These are phyloP conservation scores for Acanthosoma haemorrhoidale DNA, from an alignment of 2,888 invertebrate genomes.

Conservation along the genomic window DNA sequence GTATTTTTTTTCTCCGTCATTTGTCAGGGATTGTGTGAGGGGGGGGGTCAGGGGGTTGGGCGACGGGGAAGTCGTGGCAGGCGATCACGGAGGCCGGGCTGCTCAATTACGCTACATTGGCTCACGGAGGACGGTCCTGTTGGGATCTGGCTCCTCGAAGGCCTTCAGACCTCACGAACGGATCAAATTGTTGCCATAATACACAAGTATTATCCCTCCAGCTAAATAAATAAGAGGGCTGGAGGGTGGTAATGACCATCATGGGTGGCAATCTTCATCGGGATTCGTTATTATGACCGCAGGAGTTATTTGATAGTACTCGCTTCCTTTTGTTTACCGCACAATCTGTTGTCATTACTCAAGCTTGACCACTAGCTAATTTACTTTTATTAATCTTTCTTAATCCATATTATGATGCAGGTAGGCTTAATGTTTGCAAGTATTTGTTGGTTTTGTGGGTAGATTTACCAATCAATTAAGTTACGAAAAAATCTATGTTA, in stretches of 20 bases:
- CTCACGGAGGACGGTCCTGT: not conserved
- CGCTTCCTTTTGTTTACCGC: slow-evolving; percentile 9
- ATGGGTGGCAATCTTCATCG: not conserved
- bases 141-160: not conserved
- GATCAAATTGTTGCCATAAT: slow-evolving; percentile 5
- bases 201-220: not conserved
- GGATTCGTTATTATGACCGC: not conserved
- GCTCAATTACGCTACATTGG: not conserved
- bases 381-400: not conserved
- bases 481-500: no score
- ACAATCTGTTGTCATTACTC: not conserved
- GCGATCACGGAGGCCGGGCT: not conserved
- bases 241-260: slow-evolving; percentile 8
- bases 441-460: no score
- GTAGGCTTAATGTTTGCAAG: no score
- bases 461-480: no score
- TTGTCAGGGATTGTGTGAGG: no score
- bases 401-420: not conserved
- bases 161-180: not conserved
- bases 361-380: not conserved
- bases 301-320: not conserved
- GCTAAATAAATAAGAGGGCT: slow-evolving; percentile 12
- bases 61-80: no score
- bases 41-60: no score
- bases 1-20: no score